A percentile compares a stretch with the other conserved stretches of the same genome.
phyloP scores from a whole-genome alignment of 2,113 vertebrate species.

The Pituophis catenifer region DNA sequence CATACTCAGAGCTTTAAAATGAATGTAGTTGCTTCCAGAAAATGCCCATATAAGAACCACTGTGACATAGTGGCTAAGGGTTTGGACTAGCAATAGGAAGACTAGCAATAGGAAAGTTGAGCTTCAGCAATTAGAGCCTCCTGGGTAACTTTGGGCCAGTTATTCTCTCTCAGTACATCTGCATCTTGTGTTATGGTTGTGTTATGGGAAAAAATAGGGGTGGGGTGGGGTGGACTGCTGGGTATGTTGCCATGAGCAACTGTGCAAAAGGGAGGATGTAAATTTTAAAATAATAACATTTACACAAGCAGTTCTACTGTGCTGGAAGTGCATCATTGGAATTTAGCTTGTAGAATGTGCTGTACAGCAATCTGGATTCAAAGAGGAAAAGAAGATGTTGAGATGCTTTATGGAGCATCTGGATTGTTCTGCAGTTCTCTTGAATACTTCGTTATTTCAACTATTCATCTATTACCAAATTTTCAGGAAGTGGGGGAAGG shows the following conservation, averaged over 20 bases:
- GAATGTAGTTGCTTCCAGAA: not conserved
- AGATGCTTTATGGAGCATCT: not conserved
- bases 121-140: not conserved
- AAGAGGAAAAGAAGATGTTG: not conserved
- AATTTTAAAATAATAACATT: not conserved
- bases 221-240: too few species aligned
- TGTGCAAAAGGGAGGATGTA: not conserved
- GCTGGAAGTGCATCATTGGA: not conserved
- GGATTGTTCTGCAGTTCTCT: not conserved
- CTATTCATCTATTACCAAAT: not conserved
- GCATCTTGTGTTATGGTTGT: not conserved
- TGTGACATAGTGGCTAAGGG: not conserved
- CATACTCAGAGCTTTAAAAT: not conserved
- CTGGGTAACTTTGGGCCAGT: not conserved
- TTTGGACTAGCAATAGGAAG: not conserved
- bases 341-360: not conserved
- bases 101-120: not conserved
- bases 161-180: not conserved
- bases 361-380: not conserved
- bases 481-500: slow-evolving; percentile 25
- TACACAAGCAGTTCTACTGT: not conserved
- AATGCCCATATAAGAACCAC: not conserved
- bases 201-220: not conserved
- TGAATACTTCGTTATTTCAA: not conserved
- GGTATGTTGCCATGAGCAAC: not conserved